Conservation (phyloP, 2,113 vertebrate species). For the Grus americana region DNA sequence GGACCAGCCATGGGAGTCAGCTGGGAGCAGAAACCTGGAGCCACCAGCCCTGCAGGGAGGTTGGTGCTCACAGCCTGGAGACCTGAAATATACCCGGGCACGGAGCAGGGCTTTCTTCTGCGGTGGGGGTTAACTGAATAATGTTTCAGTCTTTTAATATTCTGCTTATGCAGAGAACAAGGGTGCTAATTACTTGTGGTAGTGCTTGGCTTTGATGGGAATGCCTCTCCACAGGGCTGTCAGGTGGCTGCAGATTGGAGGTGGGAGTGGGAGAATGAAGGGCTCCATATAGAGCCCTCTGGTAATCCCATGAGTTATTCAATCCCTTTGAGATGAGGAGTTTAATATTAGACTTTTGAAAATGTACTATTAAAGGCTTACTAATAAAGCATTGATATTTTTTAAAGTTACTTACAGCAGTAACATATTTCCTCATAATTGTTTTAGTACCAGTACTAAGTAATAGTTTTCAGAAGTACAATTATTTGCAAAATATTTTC, state of each 20-base stretch:
- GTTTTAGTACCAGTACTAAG: neutral
- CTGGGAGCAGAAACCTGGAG: neutral
- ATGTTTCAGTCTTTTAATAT: neutral
- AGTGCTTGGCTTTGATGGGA: neutral
- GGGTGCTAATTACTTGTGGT: neutral
- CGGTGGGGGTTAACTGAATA: neutral
- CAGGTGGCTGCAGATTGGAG: neutral
- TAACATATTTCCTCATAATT: neutral
- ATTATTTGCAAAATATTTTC: neutral
- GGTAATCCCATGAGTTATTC: neutral
- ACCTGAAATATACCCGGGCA: neutral
- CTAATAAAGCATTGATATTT: neutral
- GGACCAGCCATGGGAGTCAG: neutral
- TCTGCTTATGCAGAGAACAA: neutral
- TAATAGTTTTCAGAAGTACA: neutral
- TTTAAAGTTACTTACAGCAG: neutral
- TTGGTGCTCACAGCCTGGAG: neutral
- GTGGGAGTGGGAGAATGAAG: neutral
- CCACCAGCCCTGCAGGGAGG: too few relatives aligned
- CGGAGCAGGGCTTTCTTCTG: neutral
- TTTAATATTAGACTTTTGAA: neutral
- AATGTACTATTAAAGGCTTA: neutral
- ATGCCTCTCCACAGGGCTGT: neutral
- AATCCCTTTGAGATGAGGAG: neutral
- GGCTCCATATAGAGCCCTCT: neutral